Percentiles rank a stretch among this genome's conserved stretches.
Conservation (phyloP, 2,113 vertebrate genomes). For the Gambusia holbrooki region DNA sequence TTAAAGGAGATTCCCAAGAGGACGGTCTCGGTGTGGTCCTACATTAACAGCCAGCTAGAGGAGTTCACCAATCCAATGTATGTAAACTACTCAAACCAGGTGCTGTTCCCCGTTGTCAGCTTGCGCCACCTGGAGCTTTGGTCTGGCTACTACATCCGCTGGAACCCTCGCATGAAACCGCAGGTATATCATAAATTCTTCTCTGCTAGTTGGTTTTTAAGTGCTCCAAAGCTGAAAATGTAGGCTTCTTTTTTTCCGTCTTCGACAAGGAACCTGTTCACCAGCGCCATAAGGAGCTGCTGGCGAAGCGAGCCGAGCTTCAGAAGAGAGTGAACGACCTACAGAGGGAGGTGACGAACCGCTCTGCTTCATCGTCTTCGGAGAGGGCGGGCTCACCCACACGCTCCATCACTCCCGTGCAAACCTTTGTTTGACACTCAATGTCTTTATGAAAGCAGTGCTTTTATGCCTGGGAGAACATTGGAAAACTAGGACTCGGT, state of each 20-base stretch:
- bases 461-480: slow-evolving; percentile 8
- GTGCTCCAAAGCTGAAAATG: background rate
- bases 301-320: slow-evolving; percentile 92
- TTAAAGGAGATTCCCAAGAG: slow-evolving; percentile 89
- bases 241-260: background rate
- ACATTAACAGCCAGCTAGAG: slow-evolving; percentile 93
- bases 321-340: slow-evolving; percentile 95
- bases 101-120: slow-evolving; percentile 94
- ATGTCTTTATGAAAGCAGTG: slow-evolving; percentile 1
- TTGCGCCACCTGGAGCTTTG: slow-evolving; percentile 97
- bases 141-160: slow-evolving; percentile 97
- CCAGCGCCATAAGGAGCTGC: slow-evolving; percentile 92
- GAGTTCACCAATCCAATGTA: slow-evolving; percentile 97
- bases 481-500: background rate
- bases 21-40: slow-evolving; percentile 94
- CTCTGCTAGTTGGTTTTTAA: background rate
- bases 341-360: slow-evolving; percentile 91
- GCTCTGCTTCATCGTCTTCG: slow-evolving; percentile 84
- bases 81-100: slow-evolving; percentile 92
- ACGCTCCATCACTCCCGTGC: slow-evolving; percentile 87
- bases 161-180: slow-evolving; percentile 96
- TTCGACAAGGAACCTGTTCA: slow-evolving; percentile 89
- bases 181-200: slow-evolving; percentile 80
- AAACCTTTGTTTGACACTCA: slow-evolving; percentile 87
- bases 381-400: slow-evolving; percentile 89